phyloP scores from a whole-genome alignment of 2,113 vertebrate species.

The Climacteris rufus region DNA sequence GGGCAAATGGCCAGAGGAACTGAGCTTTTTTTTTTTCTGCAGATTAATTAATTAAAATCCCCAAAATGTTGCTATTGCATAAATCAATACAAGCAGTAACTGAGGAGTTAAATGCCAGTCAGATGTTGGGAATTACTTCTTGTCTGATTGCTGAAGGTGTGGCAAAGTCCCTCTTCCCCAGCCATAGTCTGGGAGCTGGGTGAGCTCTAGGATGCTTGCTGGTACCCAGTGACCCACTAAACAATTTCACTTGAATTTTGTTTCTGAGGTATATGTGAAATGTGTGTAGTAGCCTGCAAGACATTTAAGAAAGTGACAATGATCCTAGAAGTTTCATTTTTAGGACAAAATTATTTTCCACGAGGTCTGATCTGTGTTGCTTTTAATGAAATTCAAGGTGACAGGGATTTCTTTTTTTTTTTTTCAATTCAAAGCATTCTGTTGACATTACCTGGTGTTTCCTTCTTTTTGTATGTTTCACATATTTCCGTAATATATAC shows the following conservation, averaged over 20 bases:
- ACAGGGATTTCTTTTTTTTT: background rate
- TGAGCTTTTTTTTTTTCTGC: background rate
- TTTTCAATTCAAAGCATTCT: background rate
- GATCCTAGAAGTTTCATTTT: background rate
- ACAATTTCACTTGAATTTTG: background rate
- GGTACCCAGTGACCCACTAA: background rate
- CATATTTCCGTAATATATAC: background rate
- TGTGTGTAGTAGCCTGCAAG: background rate
- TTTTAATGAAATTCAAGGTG: background rate
- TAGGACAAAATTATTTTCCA: background rate
- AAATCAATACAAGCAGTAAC: background rate
- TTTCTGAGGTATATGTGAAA: background rate
- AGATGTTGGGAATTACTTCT: background rate
- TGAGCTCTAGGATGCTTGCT: background rate
- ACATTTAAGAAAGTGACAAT: background rate
- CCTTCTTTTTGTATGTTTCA: background rate
- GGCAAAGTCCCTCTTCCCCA: background rate
- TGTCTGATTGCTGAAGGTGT: background rate
- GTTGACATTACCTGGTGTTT: background rate
- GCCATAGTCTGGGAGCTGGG: background rate
- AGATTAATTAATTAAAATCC: background rate
- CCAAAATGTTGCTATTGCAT: background rate
- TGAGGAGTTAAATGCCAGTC: background rate
- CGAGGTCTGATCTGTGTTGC: background rate
- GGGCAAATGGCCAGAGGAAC: background rate